Conservation (phyloP, 2,888 invertebrate species). For the Drosophila cognata region DNA sequence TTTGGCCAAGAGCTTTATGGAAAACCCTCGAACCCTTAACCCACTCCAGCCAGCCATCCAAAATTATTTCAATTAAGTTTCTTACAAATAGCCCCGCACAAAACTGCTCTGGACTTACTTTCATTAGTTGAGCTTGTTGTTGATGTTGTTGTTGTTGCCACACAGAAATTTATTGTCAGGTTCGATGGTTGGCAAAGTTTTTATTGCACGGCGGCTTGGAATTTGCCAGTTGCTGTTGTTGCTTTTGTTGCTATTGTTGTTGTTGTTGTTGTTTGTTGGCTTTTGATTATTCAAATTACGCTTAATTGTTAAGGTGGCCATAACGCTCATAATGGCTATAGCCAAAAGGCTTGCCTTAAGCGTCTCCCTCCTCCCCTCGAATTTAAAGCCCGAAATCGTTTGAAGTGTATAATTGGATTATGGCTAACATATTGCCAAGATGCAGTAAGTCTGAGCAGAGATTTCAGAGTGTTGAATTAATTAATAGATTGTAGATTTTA, state of each 20-base stretch:
- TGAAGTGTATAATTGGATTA: conserved; percentile 14
- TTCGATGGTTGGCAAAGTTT: conserved; percentile 75
- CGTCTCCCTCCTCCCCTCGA: not conserved
- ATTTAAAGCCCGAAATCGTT: conserved; percentile 4
- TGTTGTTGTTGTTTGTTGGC: conserved; percentile 70
- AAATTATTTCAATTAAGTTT: conserved; percentile 79
- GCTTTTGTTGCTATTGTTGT: conserved; percentile 64
- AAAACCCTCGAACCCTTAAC: not conserved
- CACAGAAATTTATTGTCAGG: conserved; percentile 73
- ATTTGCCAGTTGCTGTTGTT: conserved; percentile 50
- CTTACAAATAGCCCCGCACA: conserved; percentile 41
- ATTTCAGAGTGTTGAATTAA: not conserved
- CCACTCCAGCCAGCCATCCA: conserved; percentile 23
- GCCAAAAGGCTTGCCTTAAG: conserved; percentile 13
- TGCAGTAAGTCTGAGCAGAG: not conserved
- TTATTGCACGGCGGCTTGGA: conserved; percentile 62
- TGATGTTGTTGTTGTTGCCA: conserved; percentile 49
- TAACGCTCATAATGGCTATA: conserved; percentile 20
- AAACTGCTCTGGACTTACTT: conserved; percentile 50
- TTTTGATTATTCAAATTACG: conserved; percentile 78
- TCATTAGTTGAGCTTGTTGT: conserved; percentile 72
- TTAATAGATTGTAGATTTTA: not conserved
- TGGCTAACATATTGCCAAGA: not conserved
- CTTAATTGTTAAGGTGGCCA: conserved; percentile 75
- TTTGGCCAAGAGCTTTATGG: conserved; percentile 37